These are phyloP conservation scores for Drosophila chauvacae DNA, from an alignment of 1,140 invertebrate genomes.

Conservation along the genomic window DNA sequence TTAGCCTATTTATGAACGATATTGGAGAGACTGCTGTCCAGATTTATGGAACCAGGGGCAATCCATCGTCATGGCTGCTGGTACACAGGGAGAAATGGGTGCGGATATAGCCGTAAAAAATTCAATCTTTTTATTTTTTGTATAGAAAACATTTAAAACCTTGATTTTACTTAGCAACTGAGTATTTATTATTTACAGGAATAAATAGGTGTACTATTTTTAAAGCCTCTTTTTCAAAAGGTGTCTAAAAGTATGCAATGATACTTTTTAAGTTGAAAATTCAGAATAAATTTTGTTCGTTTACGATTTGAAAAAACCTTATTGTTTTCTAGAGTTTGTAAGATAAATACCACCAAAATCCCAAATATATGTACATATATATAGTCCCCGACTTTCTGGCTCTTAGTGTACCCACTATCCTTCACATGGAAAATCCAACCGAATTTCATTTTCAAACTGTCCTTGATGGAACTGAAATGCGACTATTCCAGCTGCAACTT, in stretches of 20 bases:
- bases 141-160: no score
- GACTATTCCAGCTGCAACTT: constrained; percentile 32
- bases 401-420: neutral
- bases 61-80: constrained; percentile 3
- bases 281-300: neutral
- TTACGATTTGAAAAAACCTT: neutral
- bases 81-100: neutral
- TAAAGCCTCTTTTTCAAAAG: neutral
- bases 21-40: constrained; percentile 17
- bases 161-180: neutral
- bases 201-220: neutral
- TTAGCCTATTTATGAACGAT: constrained; percentile 42
- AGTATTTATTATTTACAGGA: no score
- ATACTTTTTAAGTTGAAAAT: neutral
- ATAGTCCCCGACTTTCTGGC: neutral
- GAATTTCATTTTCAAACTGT: constrained; percentile 19
- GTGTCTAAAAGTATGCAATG: neutral
- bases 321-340: no score
- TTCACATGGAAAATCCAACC: neutral
- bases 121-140: neutral
- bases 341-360: neutral
- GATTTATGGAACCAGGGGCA: constrained; percentile 30
- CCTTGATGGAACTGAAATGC: constrained; percentile 21
- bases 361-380: no score
- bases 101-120: no score